Conservation (phyloP, 2,888 invertebrate genomes). For the Hyppa rectilinea region DNA sequence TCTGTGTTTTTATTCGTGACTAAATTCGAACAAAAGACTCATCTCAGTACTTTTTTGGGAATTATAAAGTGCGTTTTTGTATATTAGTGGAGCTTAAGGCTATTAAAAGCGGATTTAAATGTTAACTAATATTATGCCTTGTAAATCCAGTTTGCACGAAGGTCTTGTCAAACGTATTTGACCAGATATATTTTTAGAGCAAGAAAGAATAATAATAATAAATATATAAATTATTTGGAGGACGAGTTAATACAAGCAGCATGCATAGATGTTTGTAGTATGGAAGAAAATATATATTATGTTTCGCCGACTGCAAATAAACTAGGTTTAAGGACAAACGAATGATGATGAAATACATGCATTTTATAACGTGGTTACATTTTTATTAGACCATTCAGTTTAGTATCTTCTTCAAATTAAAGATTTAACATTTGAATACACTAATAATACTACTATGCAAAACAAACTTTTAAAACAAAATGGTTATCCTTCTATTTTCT, state of each 20-base stretch:
- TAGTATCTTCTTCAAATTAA: not conserved
- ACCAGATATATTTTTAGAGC: not conserved
- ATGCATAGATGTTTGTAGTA: not conserved
- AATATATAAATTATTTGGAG: not conserved
- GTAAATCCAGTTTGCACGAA: not conserved
- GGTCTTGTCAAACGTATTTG: not conserved
- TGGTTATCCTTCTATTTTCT: not conserved
- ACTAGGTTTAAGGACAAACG: not conserved
- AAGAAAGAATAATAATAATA: not conserved
- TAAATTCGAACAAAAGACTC: constrained; percentile 7
- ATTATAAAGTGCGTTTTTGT: not conserved
- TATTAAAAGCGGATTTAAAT: constrained; percentile 3
- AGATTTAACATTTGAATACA: not conserved
- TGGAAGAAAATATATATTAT: not conserved
- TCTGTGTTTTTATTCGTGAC: constrained; percentile 28
- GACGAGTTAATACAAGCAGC: not conserved
- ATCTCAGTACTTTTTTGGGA: not conserved
- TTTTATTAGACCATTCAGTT: not conserved
- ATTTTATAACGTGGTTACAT: too few species aligned
- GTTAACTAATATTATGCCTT: not conserved
- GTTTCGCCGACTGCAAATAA: not conserved
- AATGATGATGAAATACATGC: not conserved
- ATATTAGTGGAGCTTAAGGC: too few species aligned
- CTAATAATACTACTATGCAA: too few species aligned
- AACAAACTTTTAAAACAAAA: too few species aligned